Evolutionary conservation across 2,797 vertebrate genomes (phyloP).

Genomic region (Pseudocheirus occidentalis): DNA sequence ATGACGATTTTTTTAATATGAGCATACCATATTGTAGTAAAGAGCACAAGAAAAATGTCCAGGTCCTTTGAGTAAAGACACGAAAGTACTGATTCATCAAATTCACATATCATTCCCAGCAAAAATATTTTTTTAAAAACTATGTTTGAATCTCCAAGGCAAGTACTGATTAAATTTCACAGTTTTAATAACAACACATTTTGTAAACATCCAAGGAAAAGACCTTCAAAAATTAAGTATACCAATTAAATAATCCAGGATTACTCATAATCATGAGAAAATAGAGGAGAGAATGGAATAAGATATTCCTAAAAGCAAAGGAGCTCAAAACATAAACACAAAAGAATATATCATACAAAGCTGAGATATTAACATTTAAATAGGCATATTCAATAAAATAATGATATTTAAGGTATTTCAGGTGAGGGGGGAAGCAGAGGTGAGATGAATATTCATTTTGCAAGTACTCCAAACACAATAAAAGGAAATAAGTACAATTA

Average conservation of each 20-base stretch:
- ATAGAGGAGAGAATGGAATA: not conserved
- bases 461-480: not conserved
- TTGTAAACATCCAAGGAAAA: not conserved
- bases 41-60: not conserved
- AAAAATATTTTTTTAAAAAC: not conserved
- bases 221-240: not conserved
- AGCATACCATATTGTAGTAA: not conserved
- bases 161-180: not conserved
- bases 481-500: not conserved
- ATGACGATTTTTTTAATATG: not conserved
- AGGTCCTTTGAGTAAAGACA: not conserved
- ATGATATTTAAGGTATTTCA: not conserved
- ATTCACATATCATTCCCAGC: not conserved
- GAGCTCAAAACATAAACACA: not conserved
- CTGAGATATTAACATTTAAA: not conserved
- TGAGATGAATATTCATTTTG: not conserved
- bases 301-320: not conserved
- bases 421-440: not conserved
- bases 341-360: not conserved
- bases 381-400: not conserved
- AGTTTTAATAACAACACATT: not conserved
- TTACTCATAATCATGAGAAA: not conserved
- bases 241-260: not conserved
- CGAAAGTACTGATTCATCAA: not conserved
- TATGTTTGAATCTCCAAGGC: not conserved